Conservation (phyloP, 2,113 vertebrate species). For the Camelus dromedarius region DNA sequence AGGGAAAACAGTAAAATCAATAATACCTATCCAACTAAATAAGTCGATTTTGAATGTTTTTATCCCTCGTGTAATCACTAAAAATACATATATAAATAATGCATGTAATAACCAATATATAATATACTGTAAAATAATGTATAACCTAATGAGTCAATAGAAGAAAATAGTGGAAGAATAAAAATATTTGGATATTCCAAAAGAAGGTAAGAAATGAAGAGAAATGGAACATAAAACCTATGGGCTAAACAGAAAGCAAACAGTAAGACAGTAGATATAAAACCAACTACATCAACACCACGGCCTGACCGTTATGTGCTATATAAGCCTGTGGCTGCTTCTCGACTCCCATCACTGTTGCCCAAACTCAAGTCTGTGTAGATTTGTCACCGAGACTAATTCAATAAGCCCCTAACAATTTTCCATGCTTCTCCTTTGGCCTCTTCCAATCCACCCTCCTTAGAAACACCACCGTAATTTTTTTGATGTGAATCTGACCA, state of each 20-base stretch:
- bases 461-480: neutral
- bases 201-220: neutral
- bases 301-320: neutral
- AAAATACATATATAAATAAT: neutral
- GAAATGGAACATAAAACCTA: neutral
- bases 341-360: neutral
- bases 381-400: neutral
- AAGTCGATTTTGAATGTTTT: neutral
- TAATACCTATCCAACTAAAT: neutral
- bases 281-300: neutral
- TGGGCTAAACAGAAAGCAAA: neutral
- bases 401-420: neutral
- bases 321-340: neutral
- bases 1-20: neutral
- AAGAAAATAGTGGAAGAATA: neutral
- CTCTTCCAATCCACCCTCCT: neutral
- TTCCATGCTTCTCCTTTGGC: neutral
- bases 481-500: neutral
- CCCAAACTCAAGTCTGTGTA: neutral
- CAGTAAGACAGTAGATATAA: neutral
- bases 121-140: neutral
- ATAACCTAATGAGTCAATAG: neutral
- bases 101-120: neutral
- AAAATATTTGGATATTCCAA: neutral
- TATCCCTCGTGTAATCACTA: neutral